Evolutionary conservation across 2,888 invertebrate species (phyloP).

Genomic region (Hoplodrina ambigua): DNA sequence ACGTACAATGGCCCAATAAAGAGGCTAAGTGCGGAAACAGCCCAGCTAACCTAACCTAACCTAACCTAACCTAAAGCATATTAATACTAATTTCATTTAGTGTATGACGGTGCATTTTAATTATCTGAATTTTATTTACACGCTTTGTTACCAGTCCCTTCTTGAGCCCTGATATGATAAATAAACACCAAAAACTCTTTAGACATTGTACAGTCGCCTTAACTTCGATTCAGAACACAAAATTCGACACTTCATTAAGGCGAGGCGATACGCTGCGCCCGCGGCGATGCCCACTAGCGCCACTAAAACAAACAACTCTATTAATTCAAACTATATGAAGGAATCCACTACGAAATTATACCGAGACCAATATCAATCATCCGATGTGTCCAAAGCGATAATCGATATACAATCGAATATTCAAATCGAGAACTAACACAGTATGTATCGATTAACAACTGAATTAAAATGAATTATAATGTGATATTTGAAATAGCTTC

Average conservation of each 20-base stretch:
- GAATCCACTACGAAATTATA: slow-evolving; percentile 76
- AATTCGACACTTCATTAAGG: slow-evolving; percentile 84
- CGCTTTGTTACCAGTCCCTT: too few relatives aligned
- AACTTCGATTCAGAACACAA: slow-evolving; percentile 73
- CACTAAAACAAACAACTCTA: slow-evolving; percentile 88
- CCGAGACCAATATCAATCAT: slow-evolving; percentile 84
- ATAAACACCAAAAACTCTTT: background rate
- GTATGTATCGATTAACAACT: slow-evolving; percentile 73
- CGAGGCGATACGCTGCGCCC: slow-evolving; percentile 79
- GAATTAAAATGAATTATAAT: slow-evolving; percentile 75
- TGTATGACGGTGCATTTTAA: too few relatives aligned
- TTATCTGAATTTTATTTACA: too few relatives aligned
- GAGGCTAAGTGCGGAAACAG: too few relatives aligned
- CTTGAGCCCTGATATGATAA: background rate
- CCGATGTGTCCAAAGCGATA: slow-evolving; percentile 74
- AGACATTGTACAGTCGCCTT: slow-evolving; percentile 67
- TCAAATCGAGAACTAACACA: slow-evolving; percentile 76
- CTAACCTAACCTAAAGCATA: too few relatives aligned
- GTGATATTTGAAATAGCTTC: slow-evolving; percentile 59
- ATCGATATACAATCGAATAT: slow-evolving; percentile 79
- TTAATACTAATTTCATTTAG: too few relatives aligned
- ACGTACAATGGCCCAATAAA: too few relatives aligned
- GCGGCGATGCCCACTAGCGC: slow-evolving; percentile 77
- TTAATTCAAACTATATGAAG: slow-evolving; percentile 80
- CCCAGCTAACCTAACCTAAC: too few relatives aligned